phyloP scores from a whole-genome alignment of 2,113 vertebrate genomes.

The Chiloscyllium plagiosum region DNA sequence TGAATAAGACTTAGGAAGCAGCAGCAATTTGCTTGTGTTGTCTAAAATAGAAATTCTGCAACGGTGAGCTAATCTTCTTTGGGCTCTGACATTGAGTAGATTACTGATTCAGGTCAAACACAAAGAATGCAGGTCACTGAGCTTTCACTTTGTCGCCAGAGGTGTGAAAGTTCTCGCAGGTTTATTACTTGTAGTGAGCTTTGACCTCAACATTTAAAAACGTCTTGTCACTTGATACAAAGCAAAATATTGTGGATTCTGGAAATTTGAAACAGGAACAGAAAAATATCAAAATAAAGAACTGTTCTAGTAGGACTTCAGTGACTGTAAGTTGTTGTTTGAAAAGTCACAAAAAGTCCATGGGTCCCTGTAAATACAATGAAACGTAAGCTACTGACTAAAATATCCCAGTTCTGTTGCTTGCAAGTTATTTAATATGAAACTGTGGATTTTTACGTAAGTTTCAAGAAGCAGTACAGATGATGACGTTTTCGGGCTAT shows the following conservation, averaged over 20 bases:
- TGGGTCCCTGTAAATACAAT: background rate
- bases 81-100: slow-evolving; percentile 56
- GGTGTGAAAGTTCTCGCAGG: background rate
- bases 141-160: background rate
- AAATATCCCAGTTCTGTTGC: background rate
- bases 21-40: slow-evolving; percentile 52
- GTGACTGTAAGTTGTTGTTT: background rate
- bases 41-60: slow-evolving; percentile 64
- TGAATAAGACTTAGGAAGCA: background rate
- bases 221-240: background rate
- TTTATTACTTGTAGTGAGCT: background rate
- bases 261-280: no score
- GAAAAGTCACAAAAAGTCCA: background rate
- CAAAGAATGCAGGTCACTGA: slow-evolving; percentile 47
- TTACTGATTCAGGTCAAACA: slow-evolving; percentile 56
- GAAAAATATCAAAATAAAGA: no score
- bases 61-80: slow-evolving; percentile 64
- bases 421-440: background rate
- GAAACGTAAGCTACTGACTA: background rate
- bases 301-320: background rate
- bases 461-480: background rate
- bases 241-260: no score
- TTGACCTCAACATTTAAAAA: background rate
- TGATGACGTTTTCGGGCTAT: background rate
- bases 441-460: background rate